Evolutionary conservation across 2,113 vertebrate genomes (phyloP), one percentile per base, ranked within the genome.

Genomic region (Mionectes macconnelli): DNA sequence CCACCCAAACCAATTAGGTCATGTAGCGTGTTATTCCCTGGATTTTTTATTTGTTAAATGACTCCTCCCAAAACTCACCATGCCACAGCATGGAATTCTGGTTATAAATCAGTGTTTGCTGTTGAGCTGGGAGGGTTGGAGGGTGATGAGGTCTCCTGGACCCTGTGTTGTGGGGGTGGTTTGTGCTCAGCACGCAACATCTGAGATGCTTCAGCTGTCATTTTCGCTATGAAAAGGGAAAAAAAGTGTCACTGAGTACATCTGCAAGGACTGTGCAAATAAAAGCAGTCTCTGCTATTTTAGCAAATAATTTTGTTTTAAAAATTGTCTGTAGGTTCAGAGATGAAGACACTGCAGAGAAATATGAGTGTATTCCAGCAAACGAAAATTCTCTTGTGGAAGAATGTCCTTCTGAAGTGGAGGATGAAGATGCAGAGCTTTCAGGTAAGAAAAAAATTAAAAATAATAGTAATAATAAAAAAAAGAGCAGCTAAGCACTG

Each of bases 341-440:
- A 72, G 75, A 96, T 96, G 96, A 95, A 88, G 80, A 86, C 64
- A 5, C 33, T 33, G 35, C 92, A 87, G 63, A 98, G 93, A 87
- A 90, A 92, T 17, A 59, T 27, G 49, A 97, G 67, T 42, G 30
- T 97, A 2, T 79, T 84, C 55, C 97, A 97, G 66, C 97, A 98
- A 93, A 98, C 86, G 5, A 96, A 87, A 91, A 96, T 95, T 27
- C 97, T 98, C 80, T 37, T 98, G 69, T 94, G 78, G 86, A 98
- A 98, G 78, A 98, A 97, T 56, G 17, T 97, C 22, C 94, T 97
- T 53, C 72, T 72, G 57, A 98, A 98, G 95, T 91, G 97, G 97
- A 98, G 97, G 81, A 94, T 90, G 97, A 98, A 95, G 90, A 96
- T 78, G 88, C 88, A 98, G 49, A 97, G 89, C 37, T 91, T 93